Base-by-base conservation (phyloP, 2,888 invertebrate species). In the Gymnocheta viridis region DNA sequence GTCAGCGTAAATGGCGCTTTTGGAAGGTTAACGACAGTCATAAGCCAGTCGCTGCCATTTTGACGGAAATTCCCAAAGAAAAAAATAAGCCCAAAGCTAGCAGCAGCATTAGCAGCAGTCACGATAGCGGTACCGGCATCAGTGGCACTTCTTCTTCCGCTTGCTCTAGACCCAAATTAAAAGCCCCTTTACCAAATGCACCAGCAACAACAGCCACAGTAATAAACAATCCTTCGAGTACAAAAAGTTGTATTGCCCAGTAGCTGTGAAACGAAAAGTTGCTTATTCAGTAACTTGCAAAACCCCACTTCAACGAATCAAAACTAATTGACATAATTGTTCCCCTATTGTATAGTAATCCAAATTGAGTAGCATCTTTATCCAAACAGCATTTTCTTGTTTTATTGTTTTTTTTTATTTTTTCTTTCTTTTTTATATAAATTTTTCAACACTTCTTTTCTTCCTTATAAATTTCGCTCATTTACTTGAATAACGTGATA, bases 171-270 rank as follows among this genome's bases (percentile, higher is more conserved):
- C 9, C 14, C 32, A 4, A 69, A 78, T 35, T 22, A 7, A 80
- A 76, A 51, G 10, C 27, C 1, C 17, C 58, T 1, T 14, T 62
- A 6, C 5, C 35, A n/a, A n/a, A n/a, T n/a, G n/a, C n/a, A n/a
- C n/a, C n/a, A 7, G 22, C 60, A 2, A 12, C 54, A 6, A 29
- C 73, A 5, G 41, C 60, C 17, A 19, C 83, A 58, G 51, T 54
- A 29, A 27, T 56, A 7, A 58, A 35, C 4, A 78, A 27, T 41
- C 49, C 76, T 9, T 69, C 62, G n/a, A 79, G 47, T 51, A 51
- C 79, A 17, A 64, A 47, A 24, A 85, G 66, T 82, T 86, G 86
- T 73, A 77, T 70, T 24, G 47, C 82, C 9, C 86, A 86, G 72
- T 86, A 69, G 19, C 6, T n/a, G n/a, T n/a, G n/a, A n/a, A n/a